A percentile compares a stretch with the other conserved stretches of the same genome.
Evolutionary conservation across 2,113 vertebrate species (phyloP).

Genomic region (Hippolais icterina): DNA sequence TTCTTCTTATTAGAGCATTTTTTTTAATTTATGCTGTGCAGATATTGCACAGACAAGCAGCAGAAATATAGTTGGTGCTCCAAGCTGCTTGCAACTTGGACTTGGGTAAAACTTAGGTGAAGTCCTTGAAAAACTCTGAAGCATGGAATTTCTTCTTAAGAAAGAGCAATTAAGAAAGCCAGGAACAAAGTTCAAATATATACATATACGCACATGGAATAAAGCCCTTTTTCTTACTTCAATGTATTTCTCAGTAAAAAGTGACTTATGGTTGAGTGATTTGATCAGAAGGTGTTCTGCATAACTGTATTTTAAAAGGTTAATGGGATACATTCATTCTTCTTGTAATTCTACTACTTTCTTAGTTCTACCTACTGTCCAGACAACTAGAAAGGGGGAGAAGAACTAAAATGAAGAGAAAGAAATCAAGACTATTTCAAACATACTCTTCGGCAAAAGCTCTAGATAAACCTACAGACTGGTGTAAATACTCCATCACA

Average conservation of each 20-base stretch:
- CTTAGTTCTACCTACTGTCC: no score
- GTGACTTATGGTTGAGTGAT: neutral
- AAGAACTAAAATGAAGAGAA: neutral
- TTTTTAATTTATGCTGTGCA: neutral
- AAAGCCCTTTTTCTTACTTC: neutral
- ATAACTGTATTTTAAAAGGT: neutral
- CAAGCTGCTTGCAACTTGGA: neutral
- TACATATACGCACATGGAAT: neutral
- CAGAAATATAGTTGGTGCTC: neutral
- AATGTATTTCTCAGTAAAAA: neutral
- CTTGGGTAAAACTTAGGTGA: neutral
- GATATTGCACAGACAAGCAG: neutral
- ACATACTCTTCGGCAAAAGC: neutral
- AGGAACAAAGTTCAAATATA: neutral
- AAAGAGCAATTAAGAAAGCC: neutral
- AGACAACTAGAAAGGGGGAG: neutral
- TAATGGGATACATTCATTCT: neutral
- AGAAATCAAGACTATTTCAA: slow-evolving; percentile 1
- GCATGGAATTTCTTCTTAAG: neutral
- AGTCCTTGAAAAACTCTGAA: neutral
- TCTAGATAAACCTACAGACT: neutral
- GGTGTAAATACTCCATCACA: neutral
- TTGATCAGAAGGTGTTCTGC: neutral
- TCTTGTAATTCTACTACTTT: neutral
- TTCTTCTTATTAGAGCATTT: neutral